These are phyloP conservation scores for Lithophane ornitopus DNA, from an alignment of 2,888 invertebrate genomes.

Conservation along the genomic window DNA sequence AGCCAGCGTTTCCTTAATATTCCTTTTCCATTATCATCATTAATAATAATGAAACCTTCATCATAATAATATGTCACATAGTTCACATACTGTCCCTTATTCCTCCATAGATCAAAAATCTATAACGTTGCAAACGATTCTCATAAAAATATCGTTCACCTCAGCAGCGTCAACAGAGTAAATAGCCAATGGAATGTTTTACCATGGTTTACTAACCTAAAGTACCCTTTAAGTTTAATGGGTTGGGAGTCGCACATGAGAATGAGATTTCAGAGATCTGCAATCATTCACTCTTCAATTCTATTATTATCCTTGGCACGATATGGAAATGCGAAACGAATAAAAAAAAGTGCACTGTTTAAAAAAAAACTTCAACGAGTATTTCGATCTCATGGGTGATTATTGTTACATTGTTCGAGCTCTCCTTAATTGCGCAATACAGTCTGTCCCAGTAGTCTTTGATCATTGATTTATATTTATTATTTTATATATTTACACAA, in stretches of 20 bases:
- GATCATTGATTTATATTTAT: neutral
- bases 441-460: neutral
- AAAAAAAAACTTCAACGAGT: neutral
- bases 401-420: too few species aligned
- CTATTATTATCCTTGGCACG: neutral
- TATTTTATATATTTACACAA: neutral
- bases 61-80: neutral
- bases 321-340: neutral
- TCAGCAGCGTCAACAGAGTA: too few species aligned
- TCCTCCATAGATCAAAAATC: neutral
- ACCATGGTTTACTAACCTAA: neutral
- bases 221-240: neutral
- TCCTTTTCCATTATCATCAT: neutral
- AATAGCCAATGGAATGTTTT: neutral
- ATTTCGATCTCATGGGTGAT: neutral
- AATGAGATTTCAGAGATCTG: too few species aligned
- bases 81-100: neutral
- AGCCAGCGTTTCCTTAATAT: neutral
- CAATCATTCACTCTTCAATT: too few species aligned
- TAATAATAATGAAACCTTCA: neutral
- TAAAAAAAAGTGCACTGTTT: neutral
- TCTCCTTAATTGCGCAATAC: neutral
- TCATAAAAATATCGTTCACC: neutral
- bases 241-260: neutral
- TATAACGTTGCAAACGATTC: neutral